Conservation (phyloP, 2,113 vertebrate species). For the Rutilus rutilus region DNA sequence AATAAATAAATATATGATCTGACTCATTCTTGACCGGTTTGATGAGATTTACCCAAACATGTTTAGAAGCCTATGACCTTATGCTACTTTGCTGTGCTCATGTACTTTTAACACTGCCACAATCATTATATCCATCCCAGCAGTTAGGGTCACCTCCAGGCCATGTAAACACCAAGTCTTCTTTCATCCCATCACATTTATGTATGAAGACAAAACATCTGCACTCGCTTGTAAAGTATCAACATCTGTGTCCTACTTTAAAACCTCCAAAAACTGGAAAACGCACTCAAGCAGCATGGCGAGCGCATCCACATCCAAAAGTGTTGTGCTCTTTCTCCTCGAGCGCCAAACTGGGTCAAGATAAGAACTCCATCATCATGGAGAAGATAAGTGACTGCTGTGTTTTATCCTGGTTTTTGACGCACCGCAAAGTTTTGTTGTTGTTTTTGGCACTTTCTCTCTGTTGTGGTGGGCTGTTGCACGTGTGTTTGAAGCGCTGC, state of each 20-base stretch:
- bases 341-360: slow-evolving; percentile 48
- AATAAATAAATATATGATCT: no score
- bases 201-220: slow-evolving; percentile 44
- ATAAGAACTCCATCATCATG: slow-evolving; percentile 44
- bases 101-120: slow-evolving; percentile 17
- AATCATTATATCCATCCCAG: slow-evolving; percentile 19
- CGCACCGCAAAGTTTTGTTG: slow-evolving; percentile 8
- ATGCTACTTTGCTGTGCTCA: not conserved
- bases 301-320: slow-evolving; percentile 11
- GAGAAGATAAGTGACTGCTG: slow-evolving; percentile 40
- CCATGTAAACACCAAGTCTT: not conserved
- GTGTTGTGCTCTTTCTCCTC: slow-evolving; percentile 10
- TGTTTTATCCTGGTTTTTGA: not conserved
- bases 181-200: slow-evolving; percentile 20
- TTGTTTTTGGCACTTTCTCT: slow-evolving; percentile 10
- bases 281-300: not conserved
- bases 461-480: not conserved
- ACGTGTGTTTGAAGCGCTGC: not conserved
- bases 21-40: not conserved
- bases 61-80: not conserved
- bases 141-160: slow-evolving; percentile 2
- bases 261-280: slow-evolving; percentile 31
- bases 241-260: slow-evolving; percentile 47
- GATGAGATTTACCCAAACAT: not conserved
- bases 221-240: not conserved